Evolutionary conservation across 1,140 invertebrate genomes (phyloP).

Genomic region (Papilio machaon): DNA sequence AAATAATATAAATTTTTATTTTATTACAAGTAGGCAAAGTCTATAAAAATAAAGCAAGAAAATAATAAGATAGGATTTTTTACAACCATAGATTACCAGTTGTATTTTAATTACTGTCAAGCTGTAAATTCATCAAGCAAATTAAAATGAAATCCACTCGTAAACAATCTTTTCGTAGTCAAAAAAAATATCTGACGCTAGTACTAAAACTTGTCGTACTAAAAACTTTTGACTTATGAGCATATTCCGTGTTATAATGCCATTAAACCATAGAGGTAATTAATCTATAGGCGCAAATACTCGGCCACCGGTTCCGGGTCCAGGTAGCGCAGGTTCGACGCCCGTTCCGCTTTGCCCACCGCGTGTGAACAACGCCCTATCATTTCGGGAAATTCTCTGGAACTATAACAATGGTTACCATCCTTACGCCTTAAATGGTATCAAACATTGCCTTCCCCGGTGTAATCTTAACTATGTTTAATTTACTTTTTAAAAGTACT

Average conservation of each 20-base stretch:
- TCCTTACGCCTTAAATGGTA: conserved; percentile 4
- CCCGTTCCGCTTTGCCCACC: conserved; percentile 41
- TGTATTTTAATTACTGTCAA: neutral
- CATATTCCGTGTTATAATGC: neutral
- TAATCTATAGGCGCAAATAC: conserved; percentile 18
- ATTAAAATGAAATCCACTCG: neutral
- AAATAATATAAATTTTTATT: neutral
- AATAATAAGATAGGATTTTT: neutral
- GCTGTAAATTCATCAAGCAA: neutral
- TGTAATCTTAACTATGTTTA: neutral
- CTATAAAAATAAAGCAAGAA: neutral
- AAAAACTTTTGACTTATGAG: neutral
- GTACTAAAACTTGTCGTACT: neutral
- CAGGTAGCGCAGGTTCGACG: conserved; percentile 36
- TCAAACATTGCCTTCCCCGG: neutral
- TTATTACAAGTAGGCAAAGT: neutral
- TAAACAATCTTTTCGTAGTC: neutral
- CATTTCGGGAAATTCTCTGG: conserved; percentile 42
- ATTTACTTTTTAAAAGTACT: neutral
- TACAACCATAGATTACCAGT: neutral
- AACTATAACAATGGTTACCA: conserved; percentile 18
- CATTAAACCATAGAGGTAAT: conserved; percentile 13
- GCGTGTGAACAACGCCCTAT: conserved; percentile 45
- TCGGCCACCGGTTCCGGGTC: conserved; percentile 35
- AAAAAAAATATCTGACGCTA: neutral